Evolutionary conservation across 2,797 vertebrate species (phyloP), one percentile per base, ranked within the genome.

Genomic region (Glyptemys insculpta): DNA sequence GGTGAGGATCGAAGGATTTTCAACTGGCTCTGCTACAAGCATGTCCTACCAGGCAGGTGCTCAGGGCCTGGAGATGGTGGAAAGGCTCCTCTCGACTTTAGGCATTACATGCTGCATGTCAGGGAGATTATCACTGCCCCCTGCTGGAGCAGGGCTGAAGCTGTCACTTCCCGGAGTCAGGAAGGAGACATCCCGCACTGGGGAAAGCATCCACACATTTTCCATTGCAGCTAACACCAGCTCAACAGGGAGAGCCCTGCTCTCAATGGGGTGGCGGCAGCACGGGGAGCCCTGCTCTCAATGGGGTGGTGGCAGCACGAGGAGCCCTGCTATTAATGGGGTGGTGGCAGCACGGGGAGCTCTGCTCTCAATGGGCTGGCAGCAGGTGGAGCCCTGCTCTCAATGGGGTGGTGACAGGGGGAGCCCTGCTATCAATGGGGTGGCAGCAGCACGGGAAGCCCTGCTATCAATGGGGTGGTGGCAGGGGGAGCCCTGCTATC

Each of bases 211-310:
- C 37, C 23, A 41, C 29, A 74, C 21, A 11, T 11, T 74, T 74
- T 10, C 68, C 23, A 25, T 23, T 12, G 68, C 9, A 12, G 68
- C 68, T 74, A 74, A 74, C 21, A 34, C 59, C 31, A 62, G 59
- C 59, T 62, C 31, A 65, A 15, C 59, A n/a, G 12, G 3, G 59
- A 6, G 59, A 62, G 59, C 12, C 59, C 59, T 8, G 27, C 12
- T 62, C 7, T 8, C 2, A 14, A 34, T 16, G 59, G 14, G 31
- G 1, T 6, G 29, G 12, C 0, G 31, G 15, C 59, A 62, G 59
- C 59, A 54, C 8, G 8, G 7, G 19, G 53, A 54, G 53, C 21
- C 21, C 53, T 8, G 53, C 21, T 54, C 8, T 54, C 8, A 21
- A 9, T 54, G 53, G 53, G 53, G 1, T 10, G 21, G 21, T 0